Evolutionary conservation across 2,888 invertebrate species (phyloP).

Genomic region (Atrina japonica): DNA sequence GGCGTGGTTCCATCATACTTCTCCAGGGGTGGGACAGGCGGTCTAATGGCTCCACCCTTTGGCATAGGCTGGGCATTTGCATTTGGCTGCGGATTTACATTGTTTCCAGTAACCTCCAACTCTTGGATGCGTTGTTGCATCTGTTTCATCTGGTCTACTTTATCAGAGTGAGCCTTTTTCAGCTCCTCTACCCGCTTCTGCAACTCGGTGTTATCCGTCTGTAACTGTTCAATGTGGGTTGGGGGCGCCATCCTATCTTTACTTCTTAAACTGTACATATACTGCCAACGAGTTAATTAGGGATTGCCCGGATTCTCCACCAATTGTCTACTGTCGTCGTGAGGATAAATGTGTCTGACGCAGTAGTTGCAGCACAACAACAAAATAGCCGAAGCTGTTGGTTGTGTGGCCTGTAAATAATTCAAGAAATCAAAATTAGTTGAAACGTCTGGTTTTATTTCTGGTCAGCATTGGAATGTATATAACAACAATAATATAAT

Average conservation of each 20-base stretch:
- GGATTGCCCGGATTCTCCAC: constrained; percentile 4
- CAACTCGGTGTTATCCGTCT: background rate
- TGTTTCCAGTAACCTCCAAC: background rate
- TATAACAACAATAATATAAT: no score
- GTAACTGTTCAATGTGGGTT: background rate
- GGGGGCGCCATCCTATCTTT: background rate
- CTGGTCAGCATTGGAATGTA: no score
- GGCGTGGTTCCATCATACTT: background rate
- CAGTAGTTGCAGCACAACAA: no score
- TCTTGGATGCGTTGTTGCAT: no score
- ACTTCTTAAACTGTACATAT: background rate
- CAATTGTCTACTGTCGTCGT: no score
- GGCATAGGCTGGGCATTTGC: background rate
- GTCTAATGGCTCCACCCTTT: background rate
- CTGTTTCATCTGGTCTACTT: background rate
- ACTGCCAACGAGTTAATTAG: background rate
- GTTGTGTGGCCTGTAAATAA: no score
- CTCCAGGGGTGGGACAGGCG: background rate
- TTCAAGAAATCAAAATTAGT: no score
- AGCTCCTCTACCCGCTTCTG: background rate
- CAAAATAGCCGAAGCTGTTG: no score
- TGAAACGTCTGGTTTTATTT: no score
- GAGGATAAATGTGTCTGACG: no score
- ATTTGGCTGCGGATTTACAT: background rate
- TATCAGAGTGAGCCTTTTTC: background rate